Percentiles rank a stretch among this genome's conserved stretches.
Conservation (phyloP, 2,888 invertebrate genomes). For the Gymnosoma rotundatum region DNA sequence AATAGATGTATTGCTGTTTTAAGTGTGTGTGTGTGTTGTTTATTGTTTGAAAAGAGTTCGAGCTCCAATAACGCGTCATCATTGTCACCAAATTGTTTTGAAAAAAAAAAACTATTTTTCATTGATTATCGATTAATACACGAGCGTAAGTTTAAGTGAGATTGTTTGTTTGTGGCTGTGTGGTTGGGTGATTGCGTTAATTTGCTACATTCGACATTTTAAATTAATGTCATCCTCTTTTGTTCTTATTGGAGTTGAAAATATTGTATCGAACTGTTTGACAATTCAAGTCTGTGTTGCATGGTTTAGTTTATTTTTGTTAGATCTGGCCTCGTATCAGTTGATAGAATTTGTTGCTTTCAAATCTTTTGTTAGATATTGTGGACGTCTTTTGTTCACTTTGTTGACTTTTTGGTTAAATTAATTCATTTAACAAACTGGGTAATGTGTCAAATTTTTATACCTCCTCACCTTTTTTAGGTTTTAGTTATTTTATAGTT, state of each 20-base stretch:
- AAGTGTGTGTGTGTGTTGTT: neutral
- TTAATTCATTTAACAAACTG: constrained; percentile 42
- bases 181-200: neutral
- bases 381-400: constrained; percentile 18
- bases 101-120: constrained; percentile 53
- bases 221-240: constrained; percentile 68
- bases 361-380: constrained; percentile 42
- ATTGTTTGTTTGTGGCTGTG: constrained; percentile 8
- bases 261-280: constrained; percentile 20
- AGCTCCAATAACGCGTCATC: constrained; percentile 48
- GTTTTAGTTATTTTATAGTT: constrained; percentile 1
- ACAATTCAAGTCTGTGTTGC: constrained; percentile 1
- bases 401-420: constrained; percentile 39
- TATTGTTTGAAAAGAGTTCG: constrained; percentile 35
- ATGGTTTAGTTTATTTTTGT: neutral
- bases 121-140: constrained; percentile 66
- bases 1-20: neutral
- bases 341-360: constrained; percentile 11
- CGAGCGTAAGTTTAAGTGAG: too few relatives aligned
- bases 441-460: neutral
- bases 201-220: constrained; percentile 34
- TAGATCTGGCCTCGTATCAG: neutral
- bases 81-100: constrained; percentile 55
- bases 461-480: constrained; percentile 37
- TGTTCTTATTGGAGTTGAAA: constrained; percentile 37